Evolutionary conservation across 2,113 vertebrate species (phyloP), one percentile per base, ranked within the genome.

Genomic region (Hydrolagus affinis): DNA sequence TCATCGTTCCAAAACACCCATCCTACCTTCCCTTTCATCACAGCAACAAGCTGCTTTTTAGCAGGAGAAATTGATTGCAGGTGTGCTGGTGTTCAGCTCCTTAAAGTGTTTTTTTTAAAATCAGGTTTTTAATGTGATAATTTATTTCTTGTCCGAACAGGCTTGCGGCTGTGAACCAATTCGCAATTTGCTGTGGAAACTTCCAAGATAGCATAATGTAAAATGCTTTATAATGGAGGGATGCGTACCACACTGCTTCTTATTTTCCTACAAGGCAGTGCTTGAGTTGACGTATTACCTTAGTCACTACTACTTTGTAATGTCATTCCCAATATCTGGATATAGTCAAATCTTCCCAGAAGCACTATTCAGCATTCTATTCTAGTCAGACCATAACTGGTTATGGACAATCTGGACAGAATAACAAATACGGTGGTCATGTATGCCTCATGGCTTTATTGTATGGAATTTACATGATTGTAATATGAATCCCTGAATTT

Each of bases 401-500:
- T 89, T 94, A 91, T 92, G 93, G 93, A 94, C 94, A 92, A 91
- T 86, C 89, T 69, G 89, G 92, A 91, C 90, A 91, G 92, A 93
- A 93, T 95, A 93, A 94, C 91, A 94, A 95, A 94, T 94, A 93
- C 91, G 91, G 90, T 85, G 92, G 94, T 94, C 92, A 94, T 94
- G 91, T 92, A 91, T 90, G 91, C 93, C 93, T 91, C 92, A 90
- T 89, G 88, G 92, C 93, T 97, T 97, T 97, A 97, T 97, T 95
- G 91, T 95, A 91, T 93, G 93, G 94, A 94, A 96, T 96, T 96
- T 96, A 97, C 95, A 96, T 95, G 95, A 97, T 96, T 94, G 94
- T 95, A 96, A 96, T 96, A 96, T 95, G 94, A 96, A 96, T 96
- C 95, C 95, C 92, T 94, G 94, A 96, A 96, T 96, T 95, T 97